phyloP scores from a whole-genome alignment of 1,140 invertebrate species.

The Hyphantria cunea region DNA sequence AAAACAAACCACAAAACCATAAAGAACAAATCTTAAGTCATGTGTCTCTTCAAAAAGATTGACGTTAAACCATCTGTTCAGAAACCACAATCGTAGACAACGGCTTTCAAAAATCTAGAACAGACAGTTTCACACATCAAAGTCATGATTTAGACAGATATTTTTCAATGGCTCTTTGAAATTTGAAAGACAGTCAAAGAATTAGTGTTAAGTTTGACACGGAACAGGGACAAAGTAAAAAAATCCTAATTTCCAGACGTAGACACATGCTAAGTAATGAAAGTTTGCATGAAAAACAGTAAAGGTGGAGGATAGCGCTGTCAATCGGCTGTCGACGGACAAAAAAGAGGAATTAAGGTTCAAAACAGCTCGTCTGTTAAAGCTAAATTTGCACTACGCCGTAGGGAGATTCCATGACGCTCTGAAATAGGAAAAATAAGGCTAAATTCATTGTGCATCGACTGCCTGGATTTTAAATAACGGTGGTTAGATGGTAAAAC shows the following conservation, averaged over 20 bases:
- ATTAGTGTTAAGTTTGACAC: conserved; percentile 6
- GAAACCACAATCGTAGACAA: conserved; percentile 12
- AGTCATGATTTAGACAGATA: conserved; percentile 17
- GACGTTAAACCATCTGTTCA: conserved; percentile 4
- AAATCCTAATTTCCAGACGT: conserved; percentile 38
- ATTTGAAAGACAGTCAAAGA: conserved; percentile 2
- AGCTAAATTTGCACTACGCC: conserved; percentile 50
- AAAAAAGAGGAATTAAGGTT: conserved; percentile 56
- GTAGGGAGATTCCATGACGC: conserved; percentile 36
- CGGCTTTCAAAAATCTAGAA: conserved; percentile 6
- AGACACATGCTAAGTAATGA: conserved; percentile 50
- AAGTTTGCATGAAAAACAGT: conserved; percentile 27
- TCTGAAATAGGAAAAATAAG: conserved; percentile 33
- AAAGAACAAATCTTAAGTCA: conserved; percentile 4
- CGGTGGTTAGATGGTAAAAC: background rate
- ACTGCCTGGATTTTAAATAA: conserved; percentile 19
- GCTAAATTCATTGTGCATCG: conserved; percentile 32
- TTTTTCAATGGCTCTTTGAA: conserved; percentile 5
- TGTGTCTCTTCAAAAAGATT: background rate
- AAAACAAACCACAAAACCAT: background rate
- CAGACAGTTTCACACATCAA: conserved; percentile 24
- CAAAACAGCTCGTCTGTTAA: conserved; percentile 47
- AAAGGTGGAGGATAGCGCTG: conserved; percentile 44
- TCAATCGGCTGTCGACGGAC: conserved; percentile 46
- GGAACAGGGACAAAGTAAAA: conserved; percentile 27